Evolutionary conservation across 2,888 invertebrate genomes (phyloP).

Genomic region (Drosophila demipolita): DNA sequence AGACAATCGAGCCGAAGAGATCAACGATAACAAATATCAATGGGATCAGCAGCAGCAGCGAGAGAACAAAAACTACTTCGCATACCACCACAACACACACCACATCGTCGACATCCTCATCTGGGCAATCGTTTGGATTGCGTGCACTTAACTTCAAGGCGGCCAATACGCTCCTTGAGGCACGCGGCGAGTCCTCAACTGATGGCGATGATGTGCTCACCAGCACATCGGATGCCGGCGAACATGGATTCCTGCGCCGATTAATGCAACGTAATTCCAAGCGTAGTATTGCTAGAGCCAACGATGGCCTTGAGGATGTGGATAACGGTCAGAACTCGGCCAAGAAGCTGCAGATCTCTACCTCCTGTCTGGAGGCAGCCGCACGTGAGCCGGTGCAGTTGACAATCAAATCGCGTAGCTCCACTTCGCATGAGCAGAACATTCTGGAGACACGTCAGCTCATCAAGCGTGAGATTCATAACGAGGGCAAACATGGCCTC

Average conservation of each 20-base stretch:
- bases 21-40: conserved; percentile 9
- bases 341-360: conserved; percentile 78
- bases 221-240: conserved; percentile 81
- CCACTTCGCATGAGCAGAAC: conserved; percentile 75
- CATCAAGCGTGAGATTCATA: conserved; percentile 85
- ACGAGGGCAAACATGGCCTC: conserved; percentile 86
- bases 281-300: conserved; percentile 88
- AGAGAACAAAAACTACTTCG: conserved; percentile 17
- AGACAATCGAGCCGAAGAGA: conserved; percentile 52
- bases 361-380: conserved; percentile 63
- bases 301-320: conserved; percentile 71
- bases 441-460: conserved; percentile 80
- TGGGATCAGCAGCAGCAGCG: conserved; percentile 9
- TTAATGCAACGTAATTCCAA: conserved; percentile 89
- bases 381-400: conserved; percentile 45
- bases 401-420: conserved; percentile 65
- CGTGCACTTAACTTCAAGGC: conserved; percentile 68
- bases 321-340: conserved; percentile 79
- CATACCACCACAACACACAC: conserved; percentile 5
- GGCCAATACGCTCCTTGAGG: conserved; percentile 69
- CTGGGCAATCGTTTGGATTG: conserved; percentile 60
- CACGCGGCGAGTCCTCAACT: conserved; percentile 63
- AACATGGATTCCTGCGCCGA: conserved; percentile 88
- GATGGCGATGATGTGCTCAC: conserved; percentile 67
- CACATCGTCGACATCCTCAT: conserved; percentile 22